phyloP scores from a whole-genome alignment of 2,888 invertebrate species.

The Microctonus hyperodae region DNA sequence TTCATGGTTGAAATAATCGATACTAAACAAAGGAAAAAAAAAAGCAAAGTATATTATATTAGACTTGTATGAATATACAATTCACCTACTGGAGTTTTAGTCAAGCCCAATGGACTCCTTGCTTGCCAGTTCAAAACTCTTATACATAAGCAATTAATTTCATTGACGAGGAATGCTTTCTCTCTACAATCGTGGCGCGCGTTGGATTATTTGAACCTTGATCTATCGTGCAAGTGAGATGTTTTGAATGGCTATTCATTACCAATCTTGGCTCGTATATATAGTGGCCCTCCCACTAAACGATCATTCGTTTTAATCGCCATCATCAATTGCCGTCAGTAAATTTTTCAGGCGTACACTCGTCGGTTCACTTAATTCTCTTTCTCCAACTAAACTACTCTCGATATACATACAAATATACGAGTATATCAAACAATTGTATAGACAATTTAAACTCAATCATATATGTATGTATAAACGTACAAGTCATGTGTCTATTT shows the following conservation, averaged over 20 bases:
- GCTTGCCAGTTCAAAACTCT: constrained; percentile 42
- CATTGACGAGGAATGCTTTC: constrained; percentile 37
- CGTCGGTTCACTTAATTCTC: constrained; percentile 17
- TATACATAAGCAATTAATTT: constrained; percentile 52
- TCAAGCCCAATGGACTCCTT: background rate
- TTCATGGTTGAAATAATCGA: constrained; percentile 23
- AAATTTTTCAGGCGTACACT: constrained; percentile 38
- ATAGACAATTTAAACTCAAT: constrained; percentile 2
- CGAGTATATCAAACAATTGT: background rate
- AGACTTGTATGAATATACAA: constrained; percentile 16
- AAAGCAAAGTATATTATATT: constrained; percentile 1
- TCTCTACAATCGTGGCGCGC: constrained; percentile 25
- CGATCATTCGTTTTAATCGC: constrained; percentile 61
- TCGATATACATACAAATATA: too few species aligned
- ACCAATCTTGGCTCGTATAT: constrained; percentile 49
- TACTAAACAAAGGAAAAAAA: background rate
- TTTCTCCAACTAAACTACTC: background rate
- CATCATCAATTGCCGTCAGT: constrained; percentile 51
- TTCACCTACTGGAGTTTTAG: background rate
- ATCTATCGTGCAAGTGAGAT: constrained; percentile 62
- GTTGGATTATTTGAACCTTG: constrained; percentile 41
- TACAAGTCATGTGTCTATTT: background rate
- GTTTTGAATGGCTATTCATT: constrained; percentile 61
- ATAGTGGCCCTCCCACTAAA: constrained; percentile 51
- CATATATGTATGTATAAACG: background rate